phyloP scores from a whole-genome alignment of 1,140 invertebrate genomes.

The Chlorops oryzae region DNA sequence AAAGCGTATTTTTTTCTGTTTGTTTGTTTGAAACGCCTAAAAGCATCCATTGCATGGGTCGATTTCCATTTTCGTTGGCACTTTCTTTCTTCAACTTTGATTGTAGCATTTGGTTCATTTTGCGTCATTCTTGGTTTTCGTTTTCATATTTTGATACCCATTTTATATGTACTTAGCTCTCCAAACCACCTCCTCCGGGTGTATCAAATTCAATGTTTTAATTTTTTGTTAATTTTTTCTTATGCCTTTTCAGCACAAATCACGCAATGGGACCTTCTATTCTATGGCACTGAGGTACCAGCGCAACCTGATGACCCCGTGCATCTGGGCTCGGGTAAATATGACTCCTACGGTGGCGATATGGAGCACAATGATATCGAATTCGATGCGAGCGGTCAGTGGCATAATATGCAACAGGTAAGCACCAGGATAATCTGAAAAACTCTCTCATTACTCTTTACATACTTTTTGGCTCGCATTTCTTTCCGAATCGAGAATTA shows the following conservation, averaged over 20 bases:
- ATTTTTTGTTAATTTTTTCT: too few species aligned
- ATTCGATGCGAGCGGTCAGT: slow-evolving; percentile 33
- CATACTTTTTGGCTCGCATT: neutral
- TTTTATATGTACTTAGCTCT: slow-evolving; percentile 9
- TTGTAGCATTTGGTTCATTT: too few species aligned
- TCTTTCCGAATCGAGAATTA: neutral
- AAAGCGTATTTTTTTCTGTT: neutral
- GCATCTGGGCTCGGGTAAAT: slow-evolving; percentile 21
- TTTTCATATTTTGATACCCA: slow-evolving; percentile 11
- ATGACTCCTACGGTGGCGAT: slow-evolving; percentile 27
- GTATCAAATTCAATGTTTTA: neutral
- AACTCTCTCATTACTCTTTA: slow-evolving; percentile 4
- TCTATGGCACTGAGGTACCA: slow-evolving; percentile 69
- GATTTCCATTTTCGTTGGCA: too few species aligned
- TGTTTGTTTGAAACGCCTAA: too few species aligned
- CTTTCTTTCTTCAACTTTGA: too few species aligned
- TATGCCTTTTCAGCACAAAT: slow-evolving; percentile 50
- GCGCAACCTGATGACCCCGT: slow-evolving; percentile 51
- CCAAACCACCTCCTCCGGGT: neutral
- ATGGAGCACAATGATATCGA: slow-evolving; percentile 39
- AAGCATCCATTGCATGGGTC: too few species aligned
- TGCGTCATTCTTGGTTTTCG: neutral
- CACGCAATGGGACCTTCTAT: slow-evolving; percentile 65
- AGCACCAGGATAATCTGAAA: slow-evolving; percentile 1
- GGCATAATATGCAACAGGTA: slow-evolving; percentile 47